Conservation (phyloP, 2,113 vertebrate species). For the Halcyon senegalensis region DNA sequence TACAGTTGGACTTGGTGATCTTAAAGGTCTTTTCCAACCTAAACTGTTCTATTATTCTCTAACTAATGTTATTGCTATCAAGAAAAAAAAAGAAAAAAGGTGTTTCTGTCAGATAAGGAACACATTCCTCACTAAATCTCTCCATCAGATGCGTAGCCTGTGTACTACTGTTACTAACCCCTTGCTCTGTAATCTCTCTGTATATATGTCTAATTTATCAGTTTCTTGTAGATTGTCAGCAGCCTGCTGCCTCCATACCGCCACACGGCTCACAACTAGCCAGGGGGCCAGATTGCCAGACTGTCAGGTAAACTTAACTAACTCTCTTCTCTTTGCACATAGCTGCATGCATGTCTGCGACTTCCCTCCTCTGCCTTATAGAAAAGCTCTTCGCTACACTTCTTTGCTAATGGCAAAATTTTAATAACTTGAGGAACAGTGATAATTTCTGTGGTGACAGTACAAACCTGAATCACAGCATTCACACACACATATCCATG, state of each 20-base stretch:
- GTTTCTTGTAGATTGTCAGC: conserved; percentile 99
- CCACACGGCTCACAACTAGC: conserved; percentile 94
- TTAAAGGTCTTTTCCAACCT: background rate
- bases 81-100: background rate
- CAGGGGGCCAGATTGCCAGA: conserved; percentile 84
- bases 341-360: conserved; percentile 58
- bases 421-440: background rate
- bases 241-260: conserved; percentile 98
- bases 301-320: conserved; percentile 88
- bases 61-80: background rate
- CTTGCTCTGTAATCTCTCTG: conserved; percentile 87
- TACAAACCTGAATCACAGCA: background rate
- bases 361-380: background rate
- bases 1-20: background rate
- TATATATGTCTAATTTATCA: conserved; percentile 99
- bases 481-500: background rate
- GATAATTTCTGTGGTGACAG: conserved; percentile 10
- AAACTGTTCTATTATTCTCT: background rate
- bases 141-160: conserved; percentile 57
- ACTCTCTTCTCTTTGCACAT: conserved; percentile 31
- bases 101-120: conserved; percentile 54
- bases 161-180: conserved; percentile 78
- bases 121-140: conserved; percentile 81
- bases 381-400: background rate
- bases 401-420: background rate